Percentiles rank a stretch among this genome's conserved stretches.
These are phyloP conservation scores for Antheraea yamamai DNA, from an alignment of 2,888 invertebrate species.

Conservation along the genomic window DNA sequence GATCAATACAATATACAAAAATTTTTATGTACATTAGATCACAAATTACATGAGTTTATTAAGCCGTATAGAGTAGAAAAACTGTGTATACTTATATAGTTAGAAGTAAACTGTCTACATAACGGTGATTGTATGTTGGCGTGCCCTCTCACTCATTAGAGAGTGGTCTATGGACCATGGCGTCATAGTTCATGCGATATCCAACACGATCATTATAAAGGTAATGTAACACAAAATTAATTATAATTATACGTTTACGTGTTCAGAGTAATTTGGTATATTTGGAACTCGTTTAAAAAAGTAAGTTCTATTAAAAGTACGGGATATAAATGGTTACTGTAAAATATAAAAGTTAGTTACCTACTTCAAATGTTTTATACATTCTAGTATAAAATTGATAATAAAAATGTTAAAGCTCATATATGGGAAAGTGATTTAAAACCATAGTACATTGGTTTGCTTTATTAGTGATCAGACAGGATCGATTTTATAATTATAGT, in stretches of 20 bases:
- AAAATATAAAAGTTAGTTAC: background rate
- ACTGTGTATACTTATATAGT: background rate
- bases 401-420: too few species aligned
- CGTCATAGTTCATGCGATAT: slow-evolving; percentile 55
- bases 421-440: too few species aligned
- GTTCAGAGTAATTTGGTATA: slow-evolving; percentile 35
- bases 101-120: slow-evolving; percentile 3
- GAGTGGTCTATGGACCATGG: slow-evolving; percentile 44
- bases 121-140: slow-evolving; percentile 14
- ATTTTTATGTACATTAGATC: background rate
- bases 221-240: slow-evolving; percentile 61
- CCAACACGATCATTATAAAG: slow-evolving; percentile 51
- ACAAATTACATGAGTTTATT: background rate
- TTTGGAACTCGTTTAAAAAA: slow-evolving; percentile 29
- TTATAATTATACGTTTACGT: slow-evolving; percentile 60
- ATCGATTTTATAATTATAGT: too few species aligned
- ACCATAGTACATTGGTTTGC: too few species aligned
- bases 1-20: background rate
- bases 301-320: background rate
- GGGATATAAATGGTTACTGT: background rate
- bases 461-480: too few species aligned
- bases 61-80: background rate
- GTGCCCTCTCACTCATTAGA: slow-evolving; percentile 38
- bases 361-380: too few species aligned
- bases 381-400: too few species aligned